phyloP scores from a whole-genome alignment of 2,113 vertebrate genomes.

The Diphyllodes magnificus region DNA sequence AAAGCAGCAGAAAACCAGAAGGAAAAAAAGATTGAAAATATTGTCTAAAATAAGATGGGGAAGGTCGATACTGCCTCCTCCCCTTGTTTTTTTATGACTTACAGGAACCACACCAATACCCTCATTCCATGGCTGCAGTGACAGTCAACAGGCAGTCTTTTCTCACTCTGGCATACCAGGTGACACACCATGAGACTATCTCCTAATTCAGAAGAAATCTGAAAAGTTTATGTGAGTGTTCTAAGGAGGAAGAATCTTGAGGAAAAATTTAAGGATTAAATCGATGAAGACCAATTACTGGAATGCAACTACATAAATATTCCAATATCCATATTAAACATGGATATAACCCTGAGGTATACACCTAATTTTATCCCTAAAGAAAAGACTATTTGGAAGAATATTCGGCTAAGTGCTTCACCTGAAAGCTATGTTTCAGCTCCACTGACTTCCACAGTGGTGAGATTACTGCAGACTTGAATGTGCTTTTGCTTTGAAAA shows the following conservation, averaged over 20 bases:
- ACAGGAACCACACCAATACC: not conserved
- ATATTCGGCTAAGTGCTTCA: not conserved
- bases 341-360: not conserved
- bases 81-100: not conserved
- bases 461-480: not conserved
- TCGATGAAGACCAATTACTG: not conserved
- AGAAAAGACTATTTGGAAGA: not conserved
- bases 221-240: not conserved
- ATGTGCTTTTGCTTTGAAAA: not conserved
- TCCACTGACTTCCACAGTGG: not conserved
- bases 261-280: not conserved
- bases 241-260: not conserved
- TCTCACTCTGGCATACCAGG: not conserved
- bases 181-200: not conserved
- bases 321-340: not conserved
- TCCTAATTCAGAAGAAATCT: not conserved
- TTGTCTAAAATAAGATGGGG: not conserved
- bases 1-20: not conserved
- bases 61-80: not conserved
- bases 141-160: accelerated
- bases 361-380: not conserved
- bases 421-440: not conserved
- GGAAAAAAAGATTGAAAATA: not conserved
- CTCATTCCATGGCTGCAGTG: not conserved
- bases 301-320: not conserved